These are phyloP conservation scores for Pristiophorus japonicus DNA, from an alignment of 2,113 vertebrate species.

Conservation along the genomic window DNA sequence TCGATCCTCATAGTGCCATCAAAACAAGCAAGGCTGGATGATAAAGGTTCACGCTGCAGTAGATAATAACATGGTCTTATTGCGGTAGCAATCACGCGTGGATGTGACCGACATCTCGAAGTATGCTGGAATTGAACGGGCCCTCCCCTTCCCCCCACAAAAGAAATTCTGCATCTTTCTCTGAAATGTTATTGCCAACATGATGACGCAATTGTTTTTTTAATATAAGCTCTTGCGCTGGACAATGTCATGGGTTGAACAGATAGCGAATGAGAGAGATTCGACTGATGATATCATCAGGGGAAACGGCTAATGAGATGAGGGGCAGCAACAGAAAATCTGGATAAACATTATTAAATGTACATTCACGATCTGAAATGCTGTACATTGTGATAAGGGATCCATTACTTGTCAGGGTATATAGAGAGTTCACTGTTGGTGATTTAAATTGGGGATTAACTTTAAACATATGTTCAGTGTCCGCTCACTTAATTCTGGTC, in stretches of 20 bases:
- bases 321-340: not conserved
- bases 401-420: constrained; percentile 20
- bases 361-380: not conserved
- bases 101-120: not conserved
- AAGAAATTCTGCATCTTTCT: not conserved
- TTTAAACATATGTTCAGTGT: constrained; percentile 33
- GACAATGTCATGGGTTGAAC: not conserved
- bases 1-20: not conserved
- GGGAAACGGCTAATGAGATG: not conserved
- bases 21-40: not conserved
- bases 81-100: not conserved
- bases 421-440: constrained; percentile 30
- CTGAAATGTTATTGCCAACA: not conserved
- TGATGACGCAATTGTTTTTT: not conserved
- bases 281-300: not conserved
- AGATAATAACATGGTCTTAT: not conserved
- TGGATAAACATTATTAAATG: not conserved
- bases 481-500: not conserved
- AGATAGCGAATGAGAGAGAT: not conserved
- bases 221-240: not conserved
- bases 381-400: not conserved
- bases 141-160: not conserved
- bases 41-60: not conserved
- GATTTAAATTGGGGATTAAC: constrained; percentile 20
- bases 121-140: not conserved